A percentile compares a stretch with the other conserved stretches of the same genome.
These are phyloP conservation scores for Lagodon rhomboides DNA, from an alignment of 2,797 vertebrate species.

Conservation along the genomic window DNA sequence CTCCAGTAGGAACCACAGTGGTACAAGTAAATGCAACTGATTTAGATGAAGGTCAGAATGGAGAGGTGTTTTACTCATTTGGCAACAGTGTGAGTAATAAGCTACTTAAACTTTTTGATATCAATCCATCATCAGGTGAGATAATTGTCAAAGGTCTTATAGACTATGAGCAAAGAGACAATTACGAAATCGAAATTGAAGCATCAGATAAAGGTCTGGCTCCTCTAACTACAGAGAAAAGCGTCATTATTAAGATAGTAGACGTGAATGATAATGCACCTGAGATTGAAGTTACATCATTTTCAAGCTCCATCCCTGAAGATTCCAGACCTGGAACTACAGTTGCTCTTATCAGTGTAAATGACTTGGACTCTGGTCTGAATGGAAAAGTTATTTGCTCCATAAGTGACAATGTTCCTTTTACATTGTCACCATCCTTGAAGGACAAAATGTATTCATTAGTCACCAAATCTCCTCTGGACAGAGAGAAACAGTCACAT, in stretches of 20 bases:
- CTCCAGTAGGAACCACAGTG: slow-evolving; percentile 37
- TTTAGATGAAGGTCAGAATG: slow-evolving; percentile 60
- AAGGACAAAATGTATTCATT: slow-evolving; percentile 62
- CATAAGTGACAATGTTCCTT: slow-evolving; percentile 51
- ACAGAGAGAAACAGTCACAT: slow-evolving; percentile 60
- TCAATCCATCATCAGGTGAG: slow-evolving; percentile 63
- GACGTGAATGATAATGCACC: slow-evolving; percentile 77
- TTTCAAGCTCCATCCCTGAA: slow-evolving; percentile 79
- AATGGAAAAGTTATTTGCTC: slow-evolving; percentile 66
- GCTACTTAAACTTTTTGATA: slow-evolving; percentile 37
- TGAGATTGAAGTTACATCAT: slow-evolving; percentile 82
- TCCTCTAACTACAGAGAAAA: slow-evolving; percentile 47
- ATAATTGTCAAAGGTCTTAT: slow-evolving; percentile 43
- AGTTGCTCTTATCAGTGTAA: slow-evolving; percentile 68
- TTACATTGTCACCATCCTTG: slow-evolving; percentile 51
- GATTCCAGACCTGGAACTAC: slow-evolving; percentile 70
- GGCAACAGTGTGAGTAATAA: not conserved
- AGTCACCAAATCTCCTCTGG: slow-evolving; percentile 45
- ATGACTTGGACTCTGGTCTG: slow-evolving; percentile 66
- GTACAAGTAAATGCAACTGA: slow-evolving; percentile 68
- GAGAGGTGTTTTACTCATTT: slow-evolving; percentile 60
- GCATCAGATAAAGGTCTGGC: slow-evolving; percentile 58
- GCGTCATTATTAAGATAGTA: slow-evolving; percentile 48
- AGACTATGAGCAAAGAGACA: slow-evolving; percentile 64
- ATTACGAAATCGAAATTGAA: slow-evolving; percentile 66